Conservation (phyloP, 2,888 invertebrate genomes). For the Ectemnius cavifrons region DNA sequence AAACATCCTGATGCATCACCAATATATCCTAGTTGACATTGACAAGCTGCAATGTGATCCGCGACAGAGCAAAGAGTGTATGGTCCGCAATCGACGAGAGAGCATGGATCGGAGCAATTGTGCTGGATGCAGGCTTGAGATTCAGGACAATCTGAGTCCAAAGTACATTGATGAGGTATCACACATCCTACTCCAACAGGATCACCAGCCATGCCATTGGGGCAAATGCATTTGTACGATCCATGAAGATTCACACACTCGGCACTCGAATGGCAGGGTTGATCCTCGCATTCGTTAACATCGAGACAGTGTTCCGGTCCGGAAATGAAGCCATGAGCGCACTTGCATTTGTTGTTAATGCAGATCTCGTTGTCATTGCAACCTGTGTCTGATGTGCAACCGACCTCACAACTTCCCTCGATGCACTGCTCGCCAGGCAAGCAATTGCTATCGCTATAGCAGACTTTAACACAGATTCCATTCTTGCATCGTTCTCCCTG, state of each 20-base stretch:
- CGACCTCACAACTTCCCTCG: conserved; percentile 89
- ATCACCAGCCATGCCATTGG: conserved; percentile 88
- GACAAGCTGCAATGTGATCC: conserved; percentile 86
- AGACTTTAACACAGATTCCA: conserved; percentile 89
- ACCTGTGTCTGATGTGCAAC: conserved; percentile 90
- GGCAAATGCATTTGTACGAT: conserved; percentile 89
- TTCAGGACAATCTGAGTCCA: conserved; percentile 87
- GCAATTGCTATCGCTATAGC: conserved; percentile 94
- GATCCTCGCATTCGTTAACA: conserved; percentile 89
- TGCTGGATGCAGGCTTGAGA: conserved; percentile 87
- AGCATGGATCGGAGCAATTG: conserved; percentile 91
- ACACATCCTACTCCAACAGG: conserved; percentile 85
- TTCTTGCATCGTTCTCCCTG: conserved; percentile 91
- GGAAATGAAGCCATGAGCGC: conserved; percentile 87
- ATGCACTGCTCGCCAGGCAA: conserved; percentile 93
- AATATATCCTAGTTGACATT: conserved; percentile 89
- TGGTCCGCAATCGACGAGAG: conserved; percentile 84
- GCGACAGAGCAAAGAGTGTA: conserved; percentile 88
- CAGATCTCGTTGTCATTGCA: conserved; percentile 90
- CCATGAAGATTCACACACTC: conserved; percentile 89
- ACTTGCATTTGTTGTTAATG: conserved; percentile 85
- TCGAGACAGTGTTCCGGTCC: conserved; percentile 86
- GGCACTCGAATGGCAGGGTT: conserved; percentile 89
- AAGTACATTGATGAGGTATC: conserved; percentile 87
- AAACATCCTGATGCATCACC: conserved; percentile 94